These are phyloP conservation scores for Pseudocheirus occidentalis DNA, from an alignment of 2,797 vertebrate species.

Conservation along the genomic window DNA sequence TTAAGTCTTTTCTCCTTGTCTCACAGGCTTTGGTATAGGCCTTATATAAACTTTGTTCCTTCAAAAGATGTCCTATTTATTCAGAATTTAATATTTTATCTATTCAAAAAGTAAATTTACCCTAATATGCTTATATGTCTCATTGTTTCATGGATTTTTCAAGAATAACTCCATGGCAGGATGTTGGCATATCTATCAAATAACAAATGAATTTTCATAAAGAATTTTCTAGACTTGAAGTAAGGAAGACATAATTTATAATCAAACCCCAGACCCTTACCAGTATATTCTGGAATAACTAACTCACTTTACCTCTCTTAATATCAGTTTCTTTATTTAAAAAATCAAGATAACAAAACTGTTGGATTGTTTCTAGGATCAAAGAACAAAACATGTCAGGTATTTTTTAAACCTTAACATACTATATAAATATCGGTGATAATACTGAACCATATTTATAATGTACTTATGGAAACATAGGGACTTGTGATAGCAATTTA, in stretches of 20 bases:
- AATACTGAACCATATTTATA: not conserved
- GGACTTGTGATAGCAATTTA: not conserved
- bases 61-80: not conserved
- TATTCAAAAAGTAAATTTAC: not conserved
- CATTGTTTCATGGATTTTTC: not conserved
- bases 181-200: not conserved
- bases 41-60: not conserved
- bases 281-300: not conserved
- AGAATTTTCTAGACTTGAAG: not conserved
- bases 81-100: not conserved
- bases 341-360: not conserved
- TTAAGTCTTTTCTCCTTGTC: not conserved
- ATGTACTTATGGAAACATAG: not conserved
- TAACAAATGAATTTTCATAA: not conserved
- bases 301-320: not conserved
- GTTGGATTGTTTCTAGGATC: not conserved
- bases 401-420: not conserved
- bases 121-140: not conserved
- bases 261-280: not conserved
- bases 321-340: not conserved
- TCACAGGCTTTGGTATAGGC: not conserved
- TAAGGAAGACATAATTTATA: not conserved
- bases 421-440: not conserved
- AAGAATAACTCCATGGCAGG: not conserved
- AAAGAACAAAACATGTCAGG: not conserved